A percentile compares a stretch with the other conserved stretches of the same genome.
phyloP scores from a whole-genome alignment of 2,888 invertebrate species.

The Diploptera punctata region DNA sequence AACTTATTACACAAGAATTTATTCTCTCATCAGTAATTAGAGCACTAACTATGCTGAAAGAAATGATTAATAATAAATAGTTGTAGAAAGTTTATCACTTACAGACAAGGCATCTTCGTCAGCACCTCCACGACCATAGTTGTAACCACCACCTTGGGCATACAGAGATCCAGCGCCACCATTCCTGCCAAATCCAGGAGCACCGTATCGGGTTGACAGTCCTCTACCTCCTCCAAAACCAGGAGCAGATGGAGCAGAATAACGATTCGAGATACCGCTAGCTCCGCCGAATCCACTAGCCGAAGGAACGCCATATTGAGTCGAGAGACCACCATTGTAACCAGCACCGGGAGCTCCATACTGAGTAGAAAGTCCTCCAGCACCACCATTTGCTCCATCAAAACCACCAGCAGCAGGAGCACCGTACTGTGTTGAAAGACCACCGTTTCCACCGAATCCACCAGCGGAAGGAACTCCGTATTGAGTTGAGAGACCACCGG shows the following conservation, averaged over 20 bases:
- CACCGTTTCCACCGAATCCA: not conserved
- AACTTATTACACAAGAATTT: too few relatives aligned
- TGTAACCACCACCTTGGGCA: not conserved
- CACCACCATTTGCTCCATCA: not conserved
- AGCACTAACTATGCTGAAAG: too few relatives aligned
- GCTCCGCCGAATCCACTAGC: not conserved
- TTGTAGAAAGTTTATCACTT: too few relatives aligned
- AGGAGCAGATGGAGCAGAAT: not conserved
- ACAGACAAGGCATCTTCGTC: slow-evolving; percentile 14
- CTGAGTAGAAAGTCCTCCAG: slow-evolving; percentile 1
- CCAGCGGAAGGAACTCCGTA: not conserved
- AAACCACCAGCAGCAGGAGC: not conserved
- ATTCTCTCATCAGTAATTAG: too few relatives aligned
- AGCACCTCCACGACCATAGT: not conserved
- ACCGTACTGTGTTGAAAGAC: not conserved
- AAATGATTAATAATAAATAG: too few relatives aligned
- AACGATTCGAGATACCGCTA: not conserved
- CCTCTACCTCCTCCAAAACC: not conserved
- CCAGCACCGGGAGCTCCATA: slow-evolving; percentile 6
- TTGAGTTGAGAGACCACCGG: not conserved
- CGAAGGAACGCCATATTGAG: not conserved
- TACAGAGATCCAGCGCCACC: not conserved
- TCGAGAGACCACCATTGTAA: not conserved
- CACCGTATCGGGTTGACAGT: not conserved
- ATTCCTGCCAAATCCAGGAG: not conserved